These are phyloP conservation scores for Hyperoplus immaculatus DNA, from an alignment of 2,797 vertebrate genomes.

Conservation along the genomic window DNA sequence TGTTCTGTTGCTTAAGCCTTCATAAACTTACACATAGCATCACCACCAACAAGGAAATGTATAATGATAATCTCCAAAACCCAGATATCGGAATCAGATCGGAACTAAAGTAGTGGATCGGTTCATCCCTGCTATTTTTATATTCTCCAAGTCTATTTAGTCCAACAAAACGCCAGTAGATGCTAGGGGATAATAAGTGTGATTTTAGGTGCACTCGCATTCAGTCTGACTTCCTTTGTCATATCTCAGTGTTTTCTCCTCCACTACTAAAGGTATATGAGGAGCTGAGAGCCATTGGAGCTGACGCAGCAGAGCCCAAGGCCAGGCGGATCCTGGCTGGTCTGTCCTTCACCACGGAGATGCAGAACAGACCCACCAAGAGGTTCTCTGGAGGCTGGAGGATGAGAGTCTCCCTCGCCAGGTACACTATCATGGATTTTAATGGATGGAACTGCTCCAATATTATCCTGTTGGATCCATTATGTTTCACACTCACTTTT, in stretches of 20 bases:
- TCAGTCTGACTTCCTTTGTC: background rate
- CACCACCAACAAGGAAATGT: too few species aligned
- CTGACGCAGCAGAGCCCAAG: slow-evolving; percentile 92
- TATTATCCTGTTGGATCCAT: too few species aligned
- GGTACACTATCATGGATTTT: slow-evolving; percentile 72
- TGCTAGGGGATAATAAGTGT: background rate
- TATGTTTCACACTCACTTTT: too few species aligned
- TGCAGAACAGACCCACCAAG: slow-evolving; percentile 94
- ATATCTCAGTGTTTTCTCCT: background rate
- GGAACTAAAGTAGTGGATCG: too few species aligned
- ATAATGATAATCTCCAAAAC: too few species aligned
- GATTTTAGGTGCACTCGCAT: background rate
- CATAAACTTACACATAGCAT: too few species aligned
- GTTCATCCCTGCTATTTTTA: too few species aligned
- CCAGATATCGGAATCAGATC: too few species aligned
- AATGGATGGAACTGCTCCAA: background rate
- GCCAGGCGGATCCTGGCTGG: slow-evolving; percentile 93
- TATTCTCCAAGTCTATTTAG: too few species aligned
- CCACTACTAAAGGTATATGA: slow-evolving; percentile 88
- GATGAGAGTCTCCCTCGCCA: slow-evolving; percentile 95
- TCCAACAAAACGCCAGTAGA: too few species aligned
- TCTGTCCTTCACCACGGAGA: slow-evolving; percentile 92
- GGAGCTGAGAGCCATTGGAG: slow-evolving; percentile 89
- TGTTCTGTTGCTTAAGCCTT: too few species aligned
- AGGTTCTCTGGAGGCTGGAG: slow-evolving; percentile 96